Percentiles rank a stretch among this genome's conserved stretches.
phyloP scores from a whole-genome alignment of 2,113 vertebrate species.

The Hypanus sabinus region DNA sequence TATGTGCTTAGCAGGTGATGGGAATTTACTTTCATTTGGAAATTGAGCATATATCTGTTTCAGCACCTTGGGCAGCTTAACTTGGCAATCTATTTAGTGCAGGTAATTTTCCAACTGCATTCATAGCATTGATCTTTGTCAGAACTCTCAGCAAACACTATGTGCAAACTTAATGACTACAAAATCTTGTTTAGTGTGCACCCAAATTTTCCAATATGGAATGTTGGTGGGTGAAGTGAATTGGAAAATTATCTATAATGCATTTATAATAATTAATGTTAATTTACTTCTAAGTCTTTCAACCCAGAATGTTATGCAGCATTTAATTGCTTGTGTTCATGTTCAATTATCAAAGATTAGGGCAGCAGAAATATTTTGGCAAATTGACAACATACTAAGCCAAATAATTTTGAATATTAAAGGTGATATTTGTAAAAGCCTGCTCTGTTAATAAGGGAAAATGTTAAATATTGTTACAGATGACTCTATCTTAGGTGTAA shows the following conservation, averaged over 20 bases:
- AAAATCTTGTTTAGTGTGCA: not conserved
- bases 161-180: not conserved
- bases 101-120: not conserved
- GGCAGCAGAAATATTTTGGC: not conserved
- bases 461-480: not conserved
- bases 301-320: not conserved
- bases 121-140: not conserved
- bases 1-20: not conserved
- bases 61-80: not conserved
- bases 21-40: not conserved
- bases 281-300: not conserved
- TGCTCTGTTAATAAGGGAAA: not conserved
- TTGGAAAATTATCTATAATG: not conserved
- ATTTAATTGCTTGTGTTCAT: not conserved
- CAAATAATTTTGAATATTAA: not conserved
- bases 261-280: not conserved
- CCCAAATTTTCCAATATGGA: not conserved
- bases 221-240: not conserved
- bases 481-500: not conserved
- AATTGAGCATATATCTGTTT: not conserved
- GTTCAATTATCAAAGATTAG: not conserved
- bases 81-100: not conserved
- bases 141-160: not conserved
- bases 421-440: not conserved
- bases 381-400: not conserved